Percentiles rank a stretch among this genome's conserved stretches.
These are phyloP conservation scores for Enteromius paludinosus DNA, from an alignment of 2,797 vertebrate species.

Conservation along the genomic window DNA sequence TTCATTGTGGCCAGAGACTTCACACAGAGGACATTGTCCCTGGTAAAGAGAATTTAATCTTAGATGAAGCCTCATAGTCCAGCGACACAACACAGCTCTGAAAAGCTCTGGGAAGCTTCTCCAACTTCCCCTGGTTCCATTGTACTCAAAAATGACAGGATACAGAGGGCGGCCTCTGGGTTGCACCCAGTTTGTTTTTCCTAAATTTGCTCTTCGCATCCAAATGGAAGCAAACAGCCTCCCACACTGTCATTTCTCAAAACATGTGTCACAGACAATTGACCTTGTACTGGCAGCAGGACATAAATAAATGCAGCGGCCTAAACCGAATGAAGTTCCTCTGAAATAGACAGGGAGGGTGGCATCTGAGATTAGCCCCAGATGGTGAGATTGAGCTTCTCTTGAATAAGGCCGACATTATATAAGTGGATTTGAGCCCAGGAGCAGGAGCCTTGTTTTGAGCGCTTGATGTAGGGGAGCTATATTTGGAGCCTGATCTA, in stretches of 20 bases:
- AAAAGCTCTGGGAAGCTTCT: constrained; percentile 71
- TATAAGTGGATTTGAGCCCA: constrained; percentile 77
- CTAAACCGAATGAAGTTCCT: constrained; percentile 27
- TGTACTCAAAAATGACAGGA: constrained; percentile 77
- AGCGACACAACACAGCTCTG: constrained; percentile 63
- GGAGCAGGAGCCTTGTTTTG: constrained; percentile 72
- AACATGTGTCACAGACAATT: constrained; percentile 50
- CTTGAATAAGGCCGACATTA: constrained; percentile 68
- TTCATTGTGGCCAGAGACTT: not conserved
- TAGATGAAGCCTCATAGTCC: constrained; percentile 35
- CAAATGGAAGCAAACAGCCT: constrained; percentile 63
- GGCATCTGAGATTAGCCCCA: constrained; percentile 61
- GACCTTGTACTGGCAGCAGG: constrained; percentile 35
- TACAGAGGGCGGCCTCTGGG: constrained; percentile 71
- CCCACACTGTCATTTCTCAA: constrained; percentile 50
- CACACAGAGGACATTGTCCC: constrained; percentile 35
- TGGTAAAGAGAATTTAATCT: constrained; percentile 38
- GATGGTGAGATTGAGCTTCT: constrained; percentile 64
- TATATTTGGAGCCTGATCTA: constrained; percentile 80
- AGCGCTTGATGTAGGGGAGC: constrained; percentile 70
- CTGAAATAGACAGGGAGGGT: constrained; percentile 40
- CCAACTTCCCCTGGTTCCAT: constrained; percentile 71
- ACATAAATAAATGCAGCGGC: constrained; percentile 30
- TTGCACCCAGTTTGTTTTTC: constrained; percentile 73
- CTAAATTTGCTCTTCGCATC: constrained; percentile 63